Evolutionary conservation across 2,113 vertebrate genomes (phyloP), one percentile per base, ranked within the genome.

Genomic region (Boleophthalmus pectinirostris): DNA sequence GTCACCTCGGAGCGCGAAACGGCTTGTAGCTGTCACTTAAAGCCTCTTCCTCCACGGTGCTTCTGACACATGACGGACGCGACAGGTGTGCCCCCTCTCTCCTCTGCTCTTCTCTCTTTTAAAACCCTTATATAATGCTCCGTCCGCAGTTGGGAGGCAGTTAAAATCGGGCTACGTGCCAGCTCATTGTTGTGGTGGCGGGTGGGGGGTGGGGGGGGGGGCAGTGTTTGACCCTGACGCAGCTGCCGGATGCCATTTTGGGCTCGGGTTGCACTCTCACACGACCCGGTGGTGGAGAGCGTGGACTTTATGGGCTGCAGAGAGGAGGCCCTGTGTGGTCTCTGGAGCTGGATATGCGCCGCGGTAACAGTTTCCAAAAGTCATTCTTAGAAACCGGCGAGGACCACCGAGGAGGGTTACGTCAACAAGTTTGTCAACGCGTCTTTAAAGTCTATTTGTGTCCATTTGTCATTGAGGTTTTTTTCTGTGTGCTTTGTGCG

Each of bases 111-210:
- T 83, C 75, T 82, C 73, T 53, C 84, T 91, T 90, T 86, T 68
- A 85, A 87, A 47, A 68, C 73, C 75, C 78, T 85, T 70, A 78
- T 79, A 73, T 82, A 64, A 66, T 77, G 66, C 74, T 82, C 64
- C 64, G 86, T 77, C 73, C 73, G 78, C 24, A 43, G 38, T 43
- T 43, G 86, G 84, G 85, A 84, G 63, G 80, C 83, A 76, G 85
- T 78, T 90, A 83, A 92, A 93, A 89, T 92, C 77, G 88, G 90
- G 90, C 81, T 51, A 70, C 8, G 11, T 72, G 82, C 88, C 89
- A 83, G 78, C 85, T 88, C 86, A 92, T 89, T 91, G 91, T 94
- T 90, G 82, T 38, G 82, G 83, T n/a, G n/a, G n/a, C n/a, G n/a
- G n/a, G n/a, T n/a, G n/a, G n/a, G n/a, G n/a, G n/a, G n/a, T n/a